phyloP scores from a whole-genome alignment of 2,888 invertebrate species.

The Nasonovia ribisnigri region DNA sequence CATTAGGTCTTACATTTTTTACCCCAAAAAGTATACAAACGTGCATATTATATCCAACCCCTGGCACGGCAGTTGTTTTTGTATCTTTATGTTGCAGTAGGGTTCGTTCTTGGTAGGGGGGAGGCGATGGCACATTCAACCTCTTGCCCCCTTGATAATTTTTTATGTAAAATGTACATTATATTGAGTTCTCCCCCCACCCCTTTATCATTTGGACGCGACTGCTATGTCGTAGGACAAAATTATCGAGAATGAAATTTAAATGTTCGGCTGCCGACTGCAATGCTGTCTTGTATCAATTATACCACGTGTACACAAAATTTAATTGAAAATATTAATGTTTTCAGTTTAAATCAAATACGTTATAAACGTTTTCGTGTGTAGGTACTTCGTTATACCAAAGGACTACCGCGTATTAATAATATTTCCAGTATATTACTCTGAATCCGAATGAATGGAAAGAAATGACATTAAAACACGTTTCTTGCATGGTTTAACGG shows the following conservation, averaged over 20 bases:
- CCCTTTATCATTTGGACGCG: background rate
- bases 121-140: background rate
- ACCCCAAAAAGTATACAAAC: conserved; percentile 29
- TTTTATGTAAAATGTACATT: background rate
- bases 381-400: background rate
- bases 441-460: conserved; percentile 33
- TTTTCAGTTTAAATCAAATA: conserved; percentile 16
- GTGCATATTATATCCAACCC: conserved; percentile 12
- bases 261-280: too few relatives aligned
- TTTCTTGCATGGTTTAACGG: conserved; percentile 55
- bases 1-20: conserved; percentile 56
- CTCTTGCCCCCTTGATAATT: background rate
- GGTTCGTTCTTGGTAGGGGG: background rate
- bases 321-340: conserved; percentile 10
- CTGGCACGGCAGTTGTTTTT: conserved; percentile 9
- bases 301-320: background rate
- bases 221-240: background rate
- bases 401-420: conserved; percentile 45
- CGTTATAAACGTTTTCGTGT: conserved; percentile 26
- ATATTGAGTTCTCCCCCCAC: background rate
- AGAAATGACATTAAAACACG: conserved; percentile 61
- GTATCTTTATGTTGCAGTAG: background rate
- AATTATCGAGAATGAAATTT: background rate
- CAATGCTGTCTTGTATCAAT: background rate
- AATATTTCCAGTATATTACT: conserved; percentile 17